Evolutionary conservation across 2,113 vertebrate species (phyloP).

Genomic region (Phylloscopus trochilus): DNA sequence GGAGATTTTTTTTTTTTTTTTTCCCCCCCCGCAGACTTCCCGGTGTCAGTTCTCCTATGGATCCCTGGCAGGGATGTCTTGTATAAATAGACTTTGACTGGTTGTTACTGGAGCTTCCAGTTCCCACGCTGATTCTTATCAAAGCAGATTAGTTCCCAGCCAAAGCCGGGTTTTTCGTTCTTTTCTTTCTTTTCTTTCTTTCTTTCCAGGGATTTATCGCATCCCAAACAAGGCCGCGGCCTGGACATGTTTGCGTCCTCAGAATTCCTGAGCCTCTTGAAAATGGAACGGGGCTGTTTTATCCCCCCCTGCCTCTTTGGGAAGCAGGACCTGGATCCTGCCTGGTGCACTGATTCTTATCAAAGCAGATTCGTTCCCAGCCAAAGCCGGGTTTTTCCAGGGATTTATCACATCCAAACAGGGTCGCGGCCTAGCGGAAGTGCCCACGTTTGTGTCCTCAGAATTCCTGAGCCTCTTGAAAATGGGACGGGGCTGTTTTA

Average conservation of each 20-base stretch:
- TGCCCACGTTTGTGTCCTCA: fast-evolving
- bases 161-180: not conserved
- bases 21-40: not conserved
- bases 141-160: not conserved
- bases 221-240: not conserved
- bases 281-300: not conserved
- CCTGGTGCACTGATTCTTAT: not conserved
- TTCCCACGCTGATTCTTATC: conserved; percentile 54
- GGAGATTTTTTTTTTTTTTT: not conserved
- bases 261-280: not conserved
- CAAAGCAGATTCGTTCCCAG: not conserved
- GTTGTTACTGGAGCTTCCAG: conserved; percentile 20
- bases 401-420: not conserved
- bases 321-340: not conserved
- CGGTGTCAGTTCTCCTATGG: not conserved
- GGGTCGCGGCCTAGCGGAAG: not conserved
- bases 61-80: not conserved
- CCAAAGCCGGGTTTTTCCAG: not conserved
- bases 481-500: not conserved
- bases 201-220: not conserved
- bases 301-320: not conserved
- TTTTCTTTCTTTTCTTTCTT: not conserved
- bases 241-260: fast-evolving
- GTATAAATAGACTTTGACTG: not conserved
- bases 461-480: not conserved